Evolutionary conservation across 1,140 invertebrate genomes (phyloP).

Genomic region (Scylla paramamosain): DNA sequence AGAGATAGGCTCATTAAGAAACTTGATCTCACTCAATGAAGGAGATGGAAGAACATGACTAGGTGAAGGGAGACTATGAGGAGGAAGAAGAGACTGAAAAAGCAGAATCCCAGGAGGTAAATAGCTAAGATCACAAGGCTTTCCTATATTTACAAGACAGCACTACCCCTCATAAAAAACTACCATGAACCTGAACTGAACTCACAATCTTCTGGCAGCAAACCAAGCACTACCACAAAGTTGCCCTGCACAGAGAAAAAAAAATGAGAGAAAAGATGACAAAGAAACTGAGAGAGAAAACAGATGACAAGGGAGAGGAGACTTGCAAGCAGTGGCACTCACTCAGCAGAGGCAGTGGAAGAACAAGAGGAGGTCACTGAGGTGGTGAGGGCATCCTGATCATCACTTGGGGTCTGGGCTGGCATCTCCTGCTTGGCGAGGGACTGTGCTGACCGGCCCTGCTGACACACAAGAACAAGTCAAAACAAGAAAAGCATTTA

Average conservation of each 20-base stretch:
- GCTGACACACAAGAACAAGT: neutral
- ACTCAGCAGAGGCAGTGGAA: conserved; percentile 71
- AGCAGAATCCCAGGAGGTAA: too few relatives aligned
- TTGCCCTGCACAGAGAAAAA: neutral
- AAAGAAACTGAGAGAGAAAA: neutral
- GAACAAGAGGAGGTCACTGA: conserved; percentile 74
- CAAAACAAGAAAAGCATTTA: neutral
- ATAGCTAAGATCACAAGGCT: too few relatives aligned
- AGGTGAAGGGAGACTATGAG: too few relatives aligned
- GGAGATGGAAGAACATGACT: too few relatives aligned
- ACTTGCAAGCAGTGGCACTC: neutral
- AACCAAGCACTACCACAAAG: too few relatives aligned
- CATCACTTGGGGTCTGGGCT: conserved; percentile 70
- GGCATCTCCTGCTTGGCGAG: conserved; percentile 65
- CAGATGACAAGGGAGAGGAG: neutral
- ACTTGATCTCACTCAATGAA: too few relatives aligned
- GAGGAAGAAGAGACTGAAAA: too few relatives aligned
- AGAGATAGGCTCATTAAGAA: too few relatives aligned
- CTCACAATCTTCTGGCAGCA: too few relatives aligned
- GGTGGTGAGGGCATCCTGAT: conserved; percentile 68
- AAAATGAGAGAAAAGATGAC: neutral
- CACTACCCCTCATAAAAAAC: too few relatives aligned
- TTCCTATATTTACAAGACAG: too few relatives aligned
- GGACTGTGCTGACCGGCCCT: conserved; percentile 61
- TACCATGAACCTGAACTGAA: too few relatives aligned